A percentile compares a stretch with the other conserved stretches of the same genome.
phyloP scores from a whole-genome alignment of 2,113 vertebrate genomes.

The Dipodomys merriami region DNA sequence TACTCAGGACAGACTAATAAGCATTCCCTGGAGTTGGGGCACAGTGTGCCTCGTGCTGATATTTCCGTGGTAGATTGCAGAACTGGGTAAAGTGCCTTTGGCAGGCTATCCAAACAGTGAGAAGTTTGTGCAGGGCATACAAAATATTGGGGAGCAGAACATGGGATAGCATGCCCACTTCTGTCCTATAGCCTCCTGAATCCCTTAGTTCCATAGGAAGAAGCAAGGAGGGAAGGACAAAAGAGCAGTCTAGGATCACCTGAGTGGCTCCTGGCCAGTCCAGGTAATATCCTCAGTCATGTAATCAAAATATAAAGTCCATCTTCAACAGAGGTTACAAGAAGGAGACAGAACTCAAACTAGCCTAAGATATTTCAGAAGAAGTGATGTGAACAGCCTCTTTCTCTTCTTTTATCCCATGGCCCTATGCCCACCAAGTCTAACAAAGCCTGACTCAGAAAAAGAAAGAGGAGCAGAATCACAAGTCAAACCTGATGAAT shows the following conservation, averaged over 20 bases:
- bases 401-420: neutral
- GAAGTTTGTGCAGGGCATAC: neutral
- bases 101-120: accelerated
- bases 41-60: neutral
- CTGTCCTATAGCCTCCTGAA: neutral
- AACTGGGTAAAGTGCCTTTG: neutral
- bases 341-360: neutral
- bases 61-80: neutral
- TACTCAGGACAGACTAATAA: neutral
- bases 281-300: neutral
- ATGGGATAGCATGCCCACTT: neutral
- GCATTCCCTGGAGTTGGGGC: neutral
- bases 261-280: neutral
- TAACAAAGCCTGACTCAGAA: neutral
- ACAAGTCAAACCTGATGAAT: neutral
- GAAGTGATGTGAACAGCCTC: neutral
- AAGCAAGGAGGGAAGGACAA: neutral
- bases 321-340: neutral
- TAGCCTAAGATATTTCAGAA: neutral
- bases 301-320: neutral
- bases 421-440: accelerated
- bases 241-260: neutral
- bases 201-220: neutral
- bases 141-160: neutral
- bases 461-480: neutral